Percentiles rank a stretch among this genome's conserved stretches.
Conservation (phyloP, 2,113 vertebrate species). For the Gallinago undulata region DNA sequence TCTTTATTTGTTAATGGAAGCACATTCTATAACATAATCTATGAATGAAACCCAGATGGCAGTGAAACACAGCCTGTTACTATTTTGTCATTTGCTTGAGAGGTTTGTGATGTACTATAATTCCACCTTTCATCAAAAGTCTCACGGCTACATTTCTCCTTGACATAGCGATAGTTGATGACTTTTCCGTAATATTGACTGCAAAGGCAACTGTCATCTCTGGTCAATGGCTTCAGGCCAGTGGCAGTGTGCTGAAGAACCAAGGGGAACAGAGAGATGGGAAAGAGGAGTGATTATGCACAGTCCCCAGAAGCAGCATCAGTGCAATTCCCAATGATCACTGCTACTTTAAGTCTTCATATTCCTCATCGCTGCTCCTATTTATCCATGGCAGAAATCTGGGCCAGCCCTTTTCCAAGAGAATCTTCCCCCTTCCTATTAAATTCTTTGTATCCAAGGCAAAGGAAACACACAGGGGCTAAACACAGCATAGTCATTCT, state of each 20-base stretch:
- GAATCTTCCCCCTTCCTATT: background rate
- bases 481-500: background rate
- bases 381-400: background rate
- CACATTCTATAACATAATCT: conserved; percentile 13
- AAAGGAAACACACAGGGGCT: background rate
- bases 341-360: background rate
- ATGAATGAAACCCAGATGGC: conserved; percentile 40
- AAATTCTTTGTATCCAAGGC: background rate
- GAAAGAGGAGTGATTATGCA: background rate
- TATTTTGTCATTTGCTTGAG: background rate
- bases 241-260: background rate
- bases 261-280: background rate
- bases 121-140: conserved; percentile 39
- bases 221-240: background rate
- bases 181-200: background rate
- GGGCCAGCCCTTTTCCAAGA: background rate
- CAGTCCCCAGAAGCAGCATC: background rate
- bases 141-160: background rate
- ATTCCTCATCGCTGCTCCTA: background rate
- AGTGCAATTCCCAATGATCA: background rate
- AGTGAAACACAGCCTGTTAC: background rate
- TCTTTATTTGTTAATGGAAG: conserved; percentile 34
- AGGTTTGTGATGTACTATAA: conserved; percentile 10
- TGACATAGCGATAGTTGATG: background rate
- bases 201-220: background rate